These are phyloP conservation scores for Trypoxylon attenuatum DNA, from an alignment of 2,888 invertebrate species.

Conservation along the genomic window DNA sequence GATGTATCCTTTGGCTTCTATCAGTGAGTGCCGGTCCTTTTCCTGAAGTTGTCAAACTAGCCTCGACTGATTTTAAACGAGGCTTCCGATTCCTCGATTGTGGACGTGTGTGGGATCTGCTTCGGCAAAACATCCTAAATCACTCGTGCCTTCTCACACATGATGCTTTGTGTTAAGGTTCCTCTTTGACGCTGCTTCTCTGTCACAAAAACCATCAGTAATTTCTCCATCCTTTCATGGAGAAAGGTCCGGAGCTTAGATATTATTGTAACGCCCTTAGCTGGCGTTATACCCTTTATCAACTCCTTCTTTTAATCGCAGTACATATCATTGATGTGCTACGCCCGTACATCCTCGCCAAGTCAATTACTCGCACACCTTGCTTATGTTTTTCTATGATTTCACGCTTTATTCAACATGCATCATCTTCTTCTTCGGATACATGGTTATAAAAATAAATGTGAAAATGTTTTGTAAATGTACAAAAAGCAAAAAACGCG, in stretches of 20 bases:
- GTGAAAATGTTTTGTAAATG: no score
- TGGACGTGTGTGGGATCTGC: not conserved
- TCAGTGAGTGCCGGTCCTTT: not conserved
- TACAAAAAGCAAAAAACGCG: no score
- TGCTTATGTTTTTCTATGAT: no score
- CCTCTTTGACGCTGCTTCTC: not conserved
- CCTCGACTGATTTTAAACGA: not conserved
- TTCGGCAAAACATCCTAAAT: constrained; percentile 2
- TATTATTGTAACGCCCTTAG: constrained; percentile 3
- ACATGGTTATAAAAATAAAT: no score
- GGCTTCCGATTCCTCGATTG: constrained; percentile 3
- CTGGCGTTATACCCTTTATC: not conserved
- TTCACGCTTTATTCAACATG: not conserved
- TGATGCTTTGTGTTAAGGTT: constrained; percentile 7
- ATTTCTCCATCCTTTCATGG: not conserved
- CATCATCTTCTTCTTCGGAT: no score
- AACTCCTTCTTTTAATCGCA: not conserved
- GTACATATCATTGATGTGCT: not conserved
- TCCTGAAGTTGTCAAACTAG: constrained; percentile 3
- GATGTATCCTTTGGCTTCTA: not conserved
- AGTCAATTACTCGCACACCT: not conserved
- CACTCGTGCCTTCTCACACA: constrained; percentile 6
- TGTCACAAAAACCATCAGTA: not conserved
- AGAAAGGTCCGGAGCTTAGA: constrained; percentile 7
- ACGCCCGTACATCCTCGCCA: not conserved